Base-by-base conservation (phyloP, 2,888 invertebrate species). In the Nineta flava region DNA sequence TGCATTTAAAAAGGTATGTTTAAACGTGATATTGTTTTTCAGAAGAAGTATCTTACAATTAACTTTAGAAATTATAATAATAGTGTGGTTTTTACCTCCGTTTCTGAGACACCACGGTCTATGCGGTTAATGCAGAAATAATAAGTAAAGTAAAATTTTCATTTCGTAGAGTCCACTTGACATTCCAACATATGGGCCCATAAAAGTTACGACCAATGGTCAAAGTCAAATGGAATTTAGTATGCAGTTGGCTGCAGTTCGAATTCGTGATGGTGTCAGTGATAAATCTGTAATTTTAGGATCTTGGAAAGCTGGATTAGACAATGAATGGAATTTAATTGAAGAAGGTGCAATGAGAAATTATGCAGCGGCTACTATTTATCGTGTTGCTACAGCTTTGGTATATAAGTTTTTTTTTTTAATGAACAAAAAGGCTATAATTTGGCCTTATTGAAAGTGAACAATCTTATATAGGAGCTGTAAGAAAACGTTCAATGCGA, bases 301-400 rank as follows among this genome's bases (percentile, higher is more conserved):
- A 40, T 75, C 75, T 4, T 91, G 90, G 90, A 76, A 77, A 57
- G 82, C 87, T 12, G 85, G 86, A 17, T 74, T 87, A 26, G 72
- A 79, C 52, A 77, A 76, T 35, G 75, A 77, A 10, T 66, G 91
- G 49, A 69, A 75, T 45, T 75, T 82, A 56, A 73, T 72, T 55
- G 78, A 80, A 64, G 75, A 78, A 42, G 74, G 73, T 55, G 75
- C 75, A 47, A 79, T 86, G 74, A 75, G 72, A 56, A 86, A 83
- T 65, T 80, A 84, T 57, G 82, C 83, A 0, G 87, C 88, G 3
- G 81, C 84, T 58, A 79, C 83, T 31, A 85, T 86, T n/a, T 93
- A 92, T 68, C 75, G 88, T 56, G 79, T 94, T 48, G 85, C 85
- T 46, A 88, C 91, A 0, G 82, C 90, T 21, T 75, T 83, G 72